Conservation (phyloP, 2,888 invertebrate genomes). For the Euphydryas editha region DNA sequence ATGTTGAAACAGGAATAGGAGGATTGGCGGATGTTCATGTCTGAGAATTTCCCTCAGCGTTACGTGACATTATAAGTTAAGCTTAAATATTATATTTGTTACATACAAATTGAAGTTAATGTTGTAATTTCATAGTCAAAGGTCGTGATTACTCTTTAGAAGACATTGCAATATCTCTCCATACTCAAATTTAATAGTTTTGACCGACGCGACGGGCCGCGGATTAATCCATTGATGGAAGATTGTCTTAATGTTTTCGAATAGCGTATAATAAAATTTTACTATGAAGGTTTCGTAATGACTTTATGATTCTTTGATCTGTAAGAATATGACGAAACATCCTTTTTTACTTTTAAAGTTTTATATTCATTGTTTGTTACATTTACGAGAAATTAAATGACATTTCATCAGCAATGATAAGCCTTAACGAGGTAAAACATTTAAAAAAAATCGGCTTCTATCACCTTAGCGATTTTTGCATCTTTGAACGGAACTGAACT, state of each 20-base stretch:
- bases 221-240: constrained; percentile 2
- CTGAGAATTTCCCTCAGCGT: neutral
- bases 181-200: neutral
- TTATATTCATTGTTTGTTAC: too few species aligned
- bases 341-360: neutral
- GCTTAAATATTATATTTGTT: constrained; percentile 9
- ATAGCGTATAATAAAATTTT: neutral
- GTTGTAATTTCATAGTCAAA: constrained; percentile 14
- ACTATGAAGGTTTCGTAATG: neutral
- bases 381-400: too few species aligned
- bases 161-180: constrained; percentile 1
- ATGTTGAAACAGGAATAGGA: too few species aligned
- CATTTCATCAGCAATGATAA: too few species aligned
- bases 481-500: too few species aligned
- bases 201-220: neutral
- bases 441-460: too few species aligned
- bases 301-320: neutral
- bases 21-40: neutral
- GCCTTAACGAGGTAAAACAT: too few species aligned
- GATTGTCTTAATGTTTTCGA: neutral
- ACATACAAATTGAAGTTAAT: constrained; percentile 13
- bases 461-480: too few species aligned
- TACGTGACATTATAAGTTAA: neutral
- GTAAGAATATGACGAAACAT: neutral
- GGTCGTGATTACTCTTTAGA: constrained; percentile 11